These are phyloP conservation scores for Rhopalosiphum nymphaeae DNA, from an alignment of 2,888 invertebrate genomes.

Conservation along the genomic window DNA sequence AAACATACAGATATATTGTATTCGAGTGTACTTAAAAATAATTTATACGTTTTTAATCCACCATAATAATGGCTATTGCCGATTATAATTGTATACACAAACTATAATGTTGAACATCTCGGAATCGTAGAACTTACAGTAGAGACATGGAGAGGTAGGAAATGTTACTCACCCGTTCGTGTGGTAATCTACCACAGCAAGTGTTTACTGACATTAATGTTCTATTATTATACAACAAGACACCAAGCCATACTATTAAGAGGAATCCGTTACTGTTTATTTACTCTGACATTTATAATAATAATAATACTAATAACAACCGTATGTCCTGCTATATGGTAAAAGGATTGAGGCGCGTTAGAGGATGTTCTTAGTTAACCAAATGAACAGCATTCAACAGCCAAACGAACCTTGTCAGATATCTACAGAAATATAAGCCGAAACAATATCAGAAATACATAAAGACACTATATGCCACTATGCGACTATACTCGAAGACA, in stretches of 20 bases:
- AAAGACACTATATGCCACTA: not conserved
- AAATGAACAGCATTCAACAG: conserved; percentile 6
- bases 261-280: not conserved
- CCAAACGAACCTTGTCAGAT: conserved; percentile 16
- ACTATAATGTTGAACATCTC: not conserved
- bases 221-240: not conserved
- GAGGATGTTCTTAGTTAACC: not conserved
- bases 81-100: not conserved
- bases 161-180: not conserved
- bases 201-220: not conserved
- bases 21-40: not conserved
- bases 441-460: not conserved
- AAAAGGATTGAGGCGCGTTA: not conserved
- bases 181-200: not conserved
- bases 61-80: not conserved
- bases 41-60: not conserved
- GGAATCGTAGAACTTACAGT: not conserved
- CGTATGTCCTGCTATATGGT: not conserved
- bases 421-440: conserved; percentile 8
- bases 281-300: not conserved
- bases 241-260: not conserved
- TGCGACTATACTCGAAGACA: not conserved
- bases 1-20: not conserved
- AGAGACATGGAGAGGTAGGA: not conserved
- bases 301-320: not conserved